Conservation (phyloP, 2,797 vertebrate genomes). For the Glossophaga mutica region DNA sequence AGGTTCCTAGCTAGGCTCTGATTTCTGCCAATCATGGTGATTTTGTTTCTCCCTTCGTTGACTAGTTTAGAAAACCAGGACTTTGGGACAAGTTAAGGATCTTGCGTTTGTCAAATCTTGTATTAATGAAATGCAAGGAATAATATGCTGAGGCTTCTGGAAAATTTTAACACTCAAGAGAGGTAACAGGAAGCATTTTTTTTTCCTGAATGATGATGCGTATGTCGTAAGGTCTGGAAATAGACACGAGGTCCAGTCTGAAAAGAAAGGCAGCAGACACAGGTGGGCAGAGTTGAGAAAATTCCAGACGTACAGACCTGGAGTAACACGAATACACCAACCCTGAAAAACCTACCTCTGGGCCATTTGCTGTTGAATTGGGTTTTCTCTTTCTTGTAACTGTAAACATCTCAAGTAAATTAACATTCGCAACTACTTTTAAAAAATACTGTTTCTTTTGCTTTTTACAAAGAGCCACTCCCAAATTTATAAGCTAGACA, state of each 20-base stretch:
- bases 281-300: neutral
- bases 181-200: neutral
- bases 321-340: neutral
- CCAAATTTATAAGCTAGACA: neutral
- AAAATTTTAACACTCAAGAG: neutral
- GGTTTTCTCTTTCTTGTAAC: conserved; percentile 5
- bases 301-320: neutral
- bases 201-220: neutral
- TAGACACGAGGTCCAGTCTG: neutral
- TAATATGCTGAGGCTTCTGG: neutral
- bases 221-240: neutral
- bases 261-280: neutral
- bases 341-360: neutral
- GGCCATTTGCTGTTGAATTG: neutral
- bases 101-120: neutral
- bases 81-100: neutral
- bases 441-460: neutral
- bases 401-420: neutral
- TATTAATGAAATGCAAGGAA: neutral
- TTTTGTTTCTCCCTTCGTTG: neutral
- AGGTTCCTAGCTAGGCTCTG: neutral
- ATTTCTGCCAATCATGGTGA: neutral
- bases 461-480: neutral
- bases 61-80: neutral
- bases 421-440: neutral